These are phyloP conservation scores for Neodontobutis hainanensis DNA, from an alignment of 2,113 vertebrate genomes.

Conservation along the genomic window DNA sequence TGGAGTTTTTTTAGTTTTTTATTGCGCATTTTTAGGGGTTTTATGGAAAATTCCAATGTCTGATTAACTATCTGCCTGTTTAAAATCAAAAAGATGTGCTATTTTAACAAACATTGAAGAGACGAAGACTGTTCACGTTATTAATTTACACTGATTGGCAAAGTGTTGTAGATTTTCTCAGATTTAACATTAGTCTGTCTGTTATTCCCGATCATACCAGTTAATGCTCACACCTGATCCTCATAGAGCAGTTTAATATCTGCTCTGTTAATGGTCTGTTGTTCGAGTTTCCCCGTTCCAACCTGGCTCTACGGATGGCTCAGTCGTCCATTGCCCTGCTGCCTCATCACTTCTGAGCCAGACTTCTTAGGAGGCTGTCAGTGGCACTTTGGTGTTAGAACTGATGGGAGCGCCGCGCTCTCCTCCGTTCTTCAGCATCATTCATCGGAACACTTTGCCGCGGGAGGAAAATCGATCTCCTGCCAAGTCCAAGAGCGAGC, in stretches of 20 bases:
- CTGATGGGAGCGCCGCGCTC: slow-evolving; percentile 61
- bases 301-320: slow-evolving; percentile 18
- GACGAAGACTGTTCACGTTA: too few relatives aligned
- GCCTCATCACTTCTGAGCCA: slow-evolving; percentile 68
- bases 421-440: slow-evolving; percentile 62
- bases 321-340: slow-evolving; percentile 50
- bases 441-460: slow-evolving; percentile 70
- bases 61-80: too few relatives aligned
- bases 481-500: slow-evolving; percentile 60
- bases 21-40: too few relatives aligned
- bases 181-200: too few relatives aligned
- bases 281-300: slow-evolving; percentile 11
- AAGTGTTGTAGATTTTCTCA: too few relatives aligned
- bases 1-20: too few relatives aligned
- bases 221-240: background rate
- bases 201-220: too few relatives aligned
- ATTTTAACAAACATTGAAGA: too few relatives aligned
- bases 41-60: too few relatives aligned
- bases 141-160: too few relatives aligned
- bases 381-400: slow-evolving; percentile 65
- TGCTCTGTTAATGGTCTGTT: slow-evolving; percentile 12
- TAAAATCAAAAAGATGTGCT: too few relatives aligned
- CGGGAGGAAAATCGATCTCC: slow-evolving; percentile 73
- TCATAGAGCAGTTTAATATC: background rate
- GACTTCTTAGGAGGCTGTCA: slow-evolving; percentile 69